Evolutionary conservation across 92 coral and sea anemone genomes (phyloP).

Genomic region (Diadumene lineata): DNA sequence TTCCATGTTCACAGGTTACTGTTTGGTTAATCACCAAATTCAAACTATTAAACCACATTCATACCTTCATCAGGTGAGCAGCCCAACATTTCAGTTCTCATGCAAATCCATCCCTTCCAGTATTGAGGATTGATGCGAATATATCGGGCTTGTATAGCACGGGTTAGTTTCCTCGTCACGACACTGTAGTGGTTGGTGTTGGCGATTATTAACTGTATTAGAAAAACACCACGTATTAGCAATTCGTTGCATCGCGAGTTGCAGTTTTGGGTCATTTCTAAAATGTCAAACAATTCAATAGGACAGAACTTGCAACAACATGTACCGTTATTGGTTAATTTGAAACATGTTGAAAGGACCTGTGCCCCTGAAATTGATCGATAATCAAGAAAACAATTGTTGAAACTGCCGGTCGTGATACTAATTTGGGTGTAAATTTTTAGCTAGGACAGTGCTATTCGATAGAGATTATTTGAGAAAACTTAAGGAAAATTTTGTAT

Average conservation of each 20-base stretch:
- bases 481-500: too few relatives aligned
- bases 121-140: conserved; percentile 43
- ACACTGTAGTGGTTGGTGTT: conserved; percentile 25
- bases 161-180: conserved; percentile 16
- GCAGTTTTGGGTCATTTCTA: too few relatives aligned
- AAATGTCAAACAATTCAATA: too few relatives aligned
- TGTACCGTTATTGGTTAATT: too few relatives aligned
- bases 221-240: neutral
- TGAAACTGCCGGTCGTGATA: too few relatives aligned
- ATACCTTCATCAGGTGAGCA: conserved; percentile 46
- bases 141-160: conserved; percentile 39
- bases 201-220: conserved; percentile 19
- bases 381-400: too few relatives aligned
- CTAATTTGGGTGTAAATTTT: too few relatives aligned
- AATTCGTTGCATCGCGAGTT: neutral
- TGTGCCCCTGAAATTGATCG: too few relatives aligned
- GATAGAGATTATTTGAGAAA: too few relatives aligned
- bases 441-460: too few relatives aligned
- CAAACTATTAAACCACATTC: neutral
- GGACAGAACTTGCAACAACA: too few relatives aligned
- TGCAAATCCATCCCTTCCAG: conserved; percentile 25
- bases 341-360: too few relatives aligned
- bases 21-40: neutral
- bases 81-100: conserved; percentile 39
- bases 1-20: neutral